Base-by-base conservation (phyloP, 2,888 invertebrate genomes). In the Trichopria drosophilae region DNA sequence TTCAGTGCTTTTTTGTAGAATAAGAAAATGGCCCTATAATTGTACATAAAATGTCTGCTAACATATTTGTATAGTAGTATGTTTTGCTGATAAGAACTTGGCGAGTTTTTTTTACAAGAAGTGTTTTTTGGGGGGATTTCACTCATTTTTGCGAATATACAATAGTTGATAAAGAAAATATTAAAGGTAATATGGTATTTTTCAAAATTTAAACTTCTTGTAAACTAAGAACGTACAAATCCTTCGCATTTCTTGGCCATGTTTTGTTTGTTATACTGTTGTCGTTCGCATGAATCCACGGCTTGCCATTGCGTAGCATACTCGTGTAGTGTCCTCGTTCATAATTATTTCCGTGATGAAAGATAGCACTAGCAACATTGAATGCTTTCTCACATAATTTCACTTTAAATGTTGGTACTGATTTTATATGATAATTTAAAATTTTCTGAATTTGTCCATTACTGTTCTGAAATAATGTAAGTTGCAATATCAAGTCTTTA, bases 181-280 rank as follows among this genome's bases (percentile, higher is more conserved):
- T n/a, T n/a, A n/a, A n/a, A n/a, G n/a, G n/a, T n/a, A n/a, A n/a
- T n/a, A n/a, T n/a, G n/a, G n/a, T n/a, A n/a, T n/a, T n/a, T n/a
- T n/a, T n/a, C n/a, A n/a, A n/a, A 32, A 32, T 32, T 9, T 15
- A 36, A 10, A 10, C 18, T 36, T 19, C 6, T 9, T 44, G 3
- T 22, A 50, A 37, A 9, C 43, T 6, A 26, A 51, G 39, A 12
- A 45, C 29, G 29, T 51, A 45, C 15, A 39, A 20, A 7, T 36
- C 37, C 29, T 45, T 45, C 4, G 45, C 51, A 10, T 29, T 31
- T 29, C 40, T 13, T 7, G 46, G 45, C 46, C 46, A 45, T 13
- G 16, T 19, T 15, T n/a, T 28, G 18, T 51, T 44, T 18, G 15
- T 28, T 10, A 51, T 18, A 12, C 31, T 26, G 9, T 13, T 20